phyloP scores from a whole-genome alignment of 2,113 vertebrate genomes.

The Tonatia bakeri region DNA sequence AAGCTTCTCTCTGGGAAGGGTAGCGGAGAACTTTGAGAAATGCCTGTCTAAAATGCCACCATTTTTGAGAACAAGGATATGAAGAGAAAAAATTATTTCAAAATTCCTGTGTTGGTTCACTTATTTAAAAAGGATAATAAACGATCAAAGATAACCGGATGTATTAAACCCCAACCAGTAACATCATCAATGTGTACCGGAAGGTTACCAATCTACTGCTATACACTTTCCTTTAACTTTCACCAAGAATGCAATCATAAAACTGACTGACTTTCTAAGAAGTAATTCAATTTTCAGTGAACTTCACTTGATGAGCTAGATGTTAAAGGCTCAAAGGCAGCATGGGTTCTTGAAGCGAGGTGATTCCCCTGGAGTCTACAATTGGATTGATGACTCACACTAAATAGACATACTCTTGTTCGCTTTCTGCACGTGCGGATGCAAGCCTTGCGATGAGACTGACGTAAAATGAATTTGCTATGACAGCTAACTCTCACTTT shows the following conservation, averaged over 20 bases:
- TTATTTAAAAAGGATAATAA: slow-evolving; percentile 1
- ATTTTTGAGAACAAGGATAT: slow-evolving; percentile 10
- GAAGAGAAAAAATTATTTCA: not conserved
- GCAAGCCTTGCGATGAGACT: not conserved
- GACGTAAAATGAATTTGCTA: slow-evolving; percentile 26
- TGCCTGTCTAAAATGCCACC: not conserved
- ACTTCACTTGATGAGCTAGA: slow-evolving; percentile 48
- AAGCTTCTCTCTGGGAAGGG: not conserved
- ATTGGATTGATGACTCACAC: slow-evolving; percentile 41
- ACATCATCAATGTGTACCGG: not conserved
- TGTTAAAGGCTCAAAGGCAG: slow-evolving; percentile 48
- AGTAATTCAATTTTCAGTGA: slow-evolving; percentile 32
- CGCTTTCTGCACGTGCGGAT: slow-evolving; percentile 21
- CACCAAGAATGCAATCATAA: slow-evolving; percentile 15
- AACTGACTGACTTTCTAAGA: slow-evolving; percentile 49
- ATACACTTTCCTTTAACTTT: slow-evolving; percentile 4
- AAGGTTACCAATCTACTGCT: not conserved
- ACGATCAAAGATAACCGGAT: not conserved
- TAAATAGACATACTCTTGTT: slow-evolving; percentile 23
- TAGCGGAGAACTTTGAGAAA: not conserved
- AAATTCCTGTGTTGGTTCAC: not conserved
- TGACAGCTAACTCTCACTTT: slow-evolving; percentile 30
- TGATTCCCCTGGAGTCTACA: slow-evolving; percentile 27
- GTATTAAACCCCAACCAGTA: slow-evolving; percentile 18
- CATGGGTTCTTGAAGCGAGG: slow-evolving; percentile 31